These are phyloP conservation scores for Petrolisthes cinctipes DNA, from an alignment of 2,888 invertebrate species.

Conservation along the genomic window DNA sequence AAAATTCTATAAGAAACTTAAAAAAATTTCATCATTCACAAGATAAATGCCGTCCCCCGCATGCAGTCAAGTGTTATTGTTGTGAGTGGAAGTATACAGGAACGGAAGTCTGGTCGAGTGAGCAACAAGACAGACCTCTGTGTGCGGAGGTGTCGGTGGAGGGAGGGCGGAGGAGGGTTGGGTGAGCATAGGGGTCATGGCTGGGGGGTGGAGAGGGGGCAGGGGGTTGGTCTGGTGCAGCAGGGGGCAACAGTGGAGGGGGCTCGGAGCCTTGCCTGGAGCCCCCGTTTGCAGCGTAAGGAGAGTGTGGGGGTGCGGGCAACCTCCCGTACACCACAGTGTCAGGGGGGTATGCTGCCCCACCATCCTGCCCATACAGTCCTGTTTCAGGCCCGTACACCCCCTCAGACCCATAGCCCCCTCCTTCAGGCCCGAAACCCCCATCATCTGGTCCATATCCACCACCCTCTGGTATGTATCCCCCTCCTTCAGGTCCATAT, in stretches of 20 bases:
- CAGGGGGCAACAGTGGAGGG: slow-evolving; percentile 35
- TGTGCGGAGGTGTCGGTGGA: slow-evolving; percentile 60
- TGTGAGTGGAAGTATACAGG: too few species aligned
- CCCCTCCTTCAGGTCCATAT: neutral
- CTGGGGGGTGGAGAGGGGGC: slow-evolving; percentile 54
- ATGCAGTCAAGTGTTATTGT: too few species aligned
- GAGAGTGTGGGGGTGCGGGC: slow-evolving; percentile 42
- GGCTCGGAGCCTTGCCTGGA: slow-evolving; percentile 44
- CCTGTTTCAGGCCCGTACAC: neutral
- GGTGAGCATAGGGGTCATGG: slow-evolving; percentile 58
- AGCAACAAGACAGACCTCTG: slow-evolving; percentile 50
- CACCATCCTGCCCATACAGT: slow-evolving; percentile 26
- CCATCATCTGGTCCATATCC: slow-evolving; percentile 32
- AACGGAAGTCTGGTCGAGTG: neutral
- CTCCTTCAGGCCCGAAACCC: slow-evolving; percentile 30
- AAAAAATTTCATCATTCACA: too few species aligned
- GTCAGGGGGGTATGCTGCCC: slow-evolving; percentile 42
- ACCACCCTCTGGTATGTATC: neutral
- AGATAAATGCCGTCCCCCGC: too few species aligned
- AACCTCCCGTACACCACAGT: slow-evolving; percentile 54
- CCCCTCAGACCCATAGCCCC: neutral
- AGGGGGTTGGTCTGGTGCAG: slow-evolving; percentile 44
- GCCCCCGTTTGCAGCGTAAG: slow-evolving; percentile 53
- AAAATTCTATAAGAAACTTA: too few species aligned
- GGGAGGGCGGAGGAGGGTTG: slow-evolving; percentile 54